Base-by-base conservation (phyloP, 2,113 vertebrate species). In the Cyanistes caeruleus region DNA sequence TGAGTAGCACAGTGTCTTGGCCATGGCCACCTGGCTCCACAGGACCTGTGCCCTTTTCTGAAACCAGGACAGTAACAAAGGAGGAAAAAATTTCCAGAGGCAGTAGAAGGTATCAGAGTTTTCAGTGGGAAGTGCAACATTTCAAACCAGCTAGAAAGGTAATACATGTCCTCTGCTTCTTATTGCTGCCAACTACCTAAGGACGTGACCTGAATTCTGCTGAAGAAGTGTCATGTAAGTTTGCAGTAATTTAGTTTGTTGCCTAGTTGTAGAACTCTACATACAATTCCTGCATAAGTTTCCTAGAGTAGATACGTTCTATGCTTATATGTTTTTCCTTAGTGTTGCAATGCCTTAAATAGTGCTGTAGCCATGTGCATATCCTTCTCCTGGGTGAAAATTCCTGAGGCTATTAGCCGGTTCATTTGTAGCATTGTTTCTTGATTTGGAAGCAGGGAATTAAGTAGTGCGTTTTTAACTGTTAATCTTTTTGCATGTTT, bases 151-250 rank as follows among this genome's bases (percentile, higher is more conserved):
- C 11, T 89, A 93, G 13, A 56, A 25, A 87, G 94, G 18, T 96
- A 86, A 97, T 92, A 52, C 19, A 5, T 88, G 37, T 76, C 17
- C 33, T 96, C 51, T 96, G 43, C 77, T 96, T 96, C 91, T 86
- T 83, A 44, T 60, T 94, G 89, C 94, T 97, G 68, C 77, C 95
- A 92, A 86, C 89, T 89, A 65, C 68, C 20, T 92, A 98, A 99
- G 98, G 98, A 95, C 96, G 85, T 97, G 97, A 98, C 85, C 95
- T 98, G 89, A 98, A 84, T 95, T 97, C 96, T 95, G 92, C 96
- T 79, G 94, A 97, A 49, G 97, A 98, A 89, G 92, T 98, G 87
- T 94, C 97, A 97, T 52, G 98, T 98, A 98, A 98, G 98, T 98
- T 89, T 92, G n/a, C 30, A 44, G 33, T 76, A 55, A 22, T 75